Base-by-base conservation (phyloP, 2,888 invertebrate genomes). In the Lomographa bimaculata region DNA sequence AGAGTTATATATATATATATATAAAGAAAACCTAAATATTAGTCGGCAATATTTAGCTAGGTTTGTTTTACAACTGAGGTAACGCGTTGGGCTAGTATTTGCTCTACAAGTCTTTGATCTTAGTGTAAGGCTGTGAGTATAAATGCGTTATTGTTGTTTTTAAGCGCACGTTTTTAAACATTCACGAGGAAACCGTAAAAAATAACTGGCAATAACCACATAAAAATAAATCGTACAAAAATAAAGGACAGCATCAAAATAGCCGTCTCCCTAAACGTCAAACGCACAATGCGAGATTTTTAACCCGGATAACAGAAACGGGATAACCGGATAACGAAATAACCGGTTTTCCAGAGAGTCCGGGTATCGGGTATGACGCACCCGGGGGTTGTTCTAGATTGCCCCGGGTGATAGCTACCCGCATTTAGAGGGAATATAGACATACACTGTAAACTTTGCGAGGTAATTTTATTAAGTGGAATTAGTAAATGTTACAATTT, bases 241-340 rank as follows among this genome's bases (percentile, higher is more conserved):
- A 34, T 18, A 28, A 23, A 34, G 10, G 7, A 14, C 14, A 19
- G 14, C 27, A 18, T 30, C 30, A 36, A 24, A 46, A 39, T 20
- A 6, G 18, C 23, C 18, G 9, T 26, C 28, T 25, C 34, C 40
- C 46, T 43, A 43, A 53, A 50, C 34, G 54, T 44, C 54, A 54
- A 50, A 54, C 41, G 46, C 54, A 54, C 47, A 43, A 42, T 47
- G 28, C 36, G 33, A 46, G 48, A 48, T 54, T 46, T 44, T 44
- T 40, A 46, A 26, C 4, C 2, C 14, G n/a, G 14, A 14, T 14
- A 14, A 14, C 14, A 14, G 14, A 14, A 14, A 34, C 35, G 16
- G 41, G 28, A 30, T 35, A 30, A 28, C 20, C 25, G 29, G 17
- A 32, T 27, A 23, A 26, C 19, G 4, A 14, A 9, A 17, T 33